These are phyloP conservation scores for Triplophysa siluroides DNA, from an alignment of 2,113 vertebrate species.

Conservation along the genomic window DNA sequence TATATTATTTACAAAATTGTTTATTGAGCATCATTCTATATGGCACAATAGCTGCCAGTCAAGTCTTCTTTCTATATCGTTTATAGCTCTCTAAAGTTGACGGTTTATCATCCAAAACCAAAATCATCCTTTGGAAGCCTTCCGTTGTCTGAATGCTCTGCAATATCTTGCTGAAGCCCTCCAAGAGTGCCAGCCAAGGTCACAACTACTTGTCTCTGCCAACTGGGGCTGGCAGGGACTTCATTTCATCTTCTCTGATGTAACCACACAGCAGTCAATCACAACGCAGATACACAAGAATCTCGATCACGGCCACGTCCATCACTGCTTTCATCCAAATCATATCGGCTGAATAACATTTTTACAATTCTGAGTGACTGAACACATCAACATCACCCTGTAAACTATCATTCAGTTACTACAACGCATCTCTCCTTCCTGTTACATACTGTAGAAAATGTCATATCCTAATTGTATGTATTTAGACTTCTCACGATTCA, in stretches of 20 bases:
- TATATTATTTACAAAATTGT: no score
- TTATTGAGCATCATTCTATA: no score
- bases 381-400: neutral
- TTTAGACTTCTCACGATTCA: neutral
- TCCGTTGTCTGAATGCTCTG: slow-evolving; percentile 8
- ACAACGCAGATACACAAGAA: slow-evolving; percentile 5
- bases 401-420: neutral
- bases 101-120: no score
- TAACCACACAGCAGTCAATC: slow-evolving; percentile 41
- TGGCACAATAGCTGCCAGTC: no score
- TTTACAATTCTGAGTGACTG: neutral
- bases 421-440: neutral
- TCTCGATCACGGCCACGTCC: neutral
- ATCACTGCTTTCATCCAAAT: slow-evolving; percentile 24
- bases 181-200: slow-evolving; percentile 50
- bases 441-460: neutral
- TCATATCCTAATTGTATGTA: neutral
- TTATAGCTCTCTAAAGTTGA: neutral
- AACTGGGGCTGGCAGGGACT: slow-evolving; percentile 45
- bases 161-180: neutral
- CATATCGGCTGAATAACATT: neutral
- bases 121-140: neutral
- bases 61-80: neutral
- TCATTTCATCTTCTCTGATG: slow-evolving; percentile 3
- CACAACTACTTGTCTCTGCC: slow-evolving; percentile 25